Evolutionary conservation across 1,140 invertebrate species (phyloP).

Genomic region (Zophobas morio): DNA sequence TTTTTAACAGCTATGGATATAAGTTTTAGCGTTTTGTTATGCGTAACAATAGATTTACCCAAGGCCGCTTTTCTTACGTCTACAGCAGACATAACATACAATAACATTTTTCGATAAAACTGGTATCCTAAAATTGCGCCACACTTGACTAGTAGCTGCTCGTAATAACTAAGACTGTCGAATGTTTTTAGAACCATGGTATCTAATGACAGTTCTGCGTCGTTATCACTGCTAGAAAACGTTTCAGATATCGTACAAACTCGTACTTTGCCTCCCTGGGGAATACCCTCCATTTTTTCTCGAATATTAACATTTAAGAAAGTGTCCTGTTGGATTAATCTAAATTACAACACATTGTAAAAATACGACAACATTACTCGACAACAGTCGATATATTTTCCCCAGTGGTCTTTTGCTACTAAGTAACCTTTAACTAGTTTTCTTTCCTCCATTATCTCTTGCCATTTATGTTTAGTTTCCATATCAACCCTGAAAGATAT

Average conservation of each 20-base stretch:
- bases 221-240: constrained; percentile 63
- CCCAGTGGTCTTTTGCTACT: constrained; percentile 51
- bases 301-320: constrained; percentile 52
- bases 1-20: constrained; percentile 69
- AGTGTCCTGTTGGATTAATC: constrained; percentile 49
- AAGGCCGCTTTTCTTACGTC: constrained; percentile 67
- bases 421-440: background rate
- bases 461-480: constrained; percentile 50
- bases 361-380: constrained; percentile 52
- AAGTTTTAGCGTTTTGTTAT: constrained; percentile 9
- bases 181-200: constrained; percentile 73
- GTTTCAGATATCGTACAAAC: constrained; percentile 62
- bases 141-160: constrained; percentile 75
- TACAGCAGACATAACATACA: constrained; percentile 69
- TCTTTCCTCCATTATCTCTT: constrained; percentile 56
- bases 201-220: constrained; percentile 67
- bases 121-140: constrained; percentile 73
- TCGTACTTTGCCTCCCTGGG: constrained; percentile 43
- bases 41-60: constrained; percentile 63
- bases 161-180: constrained; percentile 73
- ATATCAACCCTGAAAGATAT: constrained; percentile 39
- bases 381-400: constrained; percentile 61
- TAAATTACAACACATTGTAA: background rate
- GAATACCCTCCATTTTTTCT: constrained; percentile 46
- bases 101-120: constrained; percentile 72